Percentiles rank a stretch among this genome's conserved stretches.
Conservation (phyloP, 2,888 invertebrate species). For the Arge pagana region DNA sequence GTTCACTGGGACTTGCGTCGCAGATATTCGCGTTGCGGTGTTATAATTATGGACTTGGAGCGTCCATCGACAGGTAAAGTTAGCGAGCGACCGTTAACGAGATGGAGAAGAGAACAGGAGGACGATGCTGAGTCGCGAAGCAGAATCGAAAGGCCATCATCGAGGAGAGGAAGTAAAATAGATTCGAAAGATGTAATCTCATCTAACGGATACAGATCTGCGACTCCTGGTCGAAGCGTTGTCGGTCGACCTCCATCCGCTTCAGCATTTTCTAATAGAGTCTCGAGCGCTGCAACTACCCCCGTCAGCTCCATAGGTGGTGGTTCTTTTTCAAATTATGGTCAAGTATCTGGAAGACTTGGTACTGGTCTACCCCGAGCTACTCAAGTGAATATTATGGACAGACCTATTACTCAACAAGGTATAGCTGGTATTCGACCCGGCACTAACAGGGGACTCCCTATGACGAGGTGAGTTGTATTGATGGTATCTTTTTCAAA, state of each 20-base stretch:
- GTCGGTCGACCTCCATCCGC: slow-evolving; percentile 47
- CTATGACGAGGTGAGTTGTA: slow-evolving; percentile 43
- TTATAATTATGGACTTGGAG: slow-evolving; percentile 38
- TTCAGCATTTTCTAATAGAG: slow-evolving; percentile 36
- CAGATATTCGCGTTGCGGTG: no score
- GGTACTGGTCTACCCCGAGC: slow-evolving; percentile 41
- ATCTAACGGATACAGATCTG: slow-evolving; percentile 33
- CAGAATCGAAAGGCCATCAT: slow-evolving; percentile 47
- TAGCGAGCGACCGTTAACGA: slow-evolving; percentile 40
- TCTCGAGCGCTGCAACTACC: slow-evolving; percentile 35
- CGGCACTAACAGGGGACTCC: slow-evolving; percentile 63
- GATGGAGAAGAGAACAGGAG: slow-evolving; percentile 37
- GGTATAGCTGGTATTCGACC: slow-evolving; percentile 76
- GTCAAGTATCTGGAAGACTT: slow-evolving; percentile 31
- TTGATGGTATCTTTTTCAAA: background rate
- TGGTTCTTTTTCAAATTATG: slow-evolving; percentile 27
- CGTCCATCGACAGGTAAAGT: slow-evolving; percentile 31
- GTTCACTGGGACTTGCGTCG: no score
- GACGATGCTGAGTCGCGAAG: slow-evolving; percentile 29
- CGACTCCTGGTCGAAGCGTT: slow-evolving; percentile 41
- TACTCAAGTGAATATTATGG: slow-evolving; percentile 60
- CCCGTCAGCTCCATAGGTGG: slow-evolving; percentile 37
- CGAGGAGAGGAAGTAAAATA: slow-evolving; percentile 47
- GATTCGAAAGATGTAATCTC: slow-evolving; percentile 32
- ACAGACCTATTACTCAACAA: slow-evolving; percentile 82